Conservation (phyloP, 2,797 vertebrate genomes). For the Mionectes olivaceus region DNA sequence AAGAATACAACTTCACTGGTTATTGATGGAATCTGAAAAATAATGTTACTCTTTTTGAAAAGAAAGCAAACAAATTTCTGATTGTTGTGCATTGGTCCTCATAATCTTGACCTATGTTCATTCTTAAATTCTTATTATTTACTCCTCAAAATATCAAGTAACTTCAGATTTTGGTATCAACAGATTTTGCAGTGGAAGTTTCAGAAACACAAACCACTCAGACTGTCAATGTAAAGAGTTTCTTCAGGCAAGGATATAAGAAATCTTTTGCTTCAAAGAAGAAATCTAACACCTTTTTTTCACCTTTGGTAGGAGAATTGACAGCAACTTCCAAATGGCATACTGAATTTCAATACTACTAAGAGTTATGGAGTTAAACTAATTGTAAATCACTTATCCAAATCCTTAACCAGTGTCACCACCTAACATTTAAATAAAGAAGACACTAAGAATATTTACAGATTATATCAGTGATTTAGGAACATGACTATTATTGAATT, state of each 20-base stretch:
- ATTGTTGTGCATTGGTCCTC: not conserved
- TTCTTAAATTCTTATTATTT: not conserved
- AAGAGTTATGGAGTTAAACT: not conserved
- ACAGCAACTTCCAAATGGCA: not conserved
- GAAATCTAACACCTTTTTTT: not conserved
- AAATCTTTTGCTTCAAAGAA: not conserved
- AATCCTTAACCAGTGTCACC: not conserved
- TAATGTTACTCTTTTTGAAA: not conserved
- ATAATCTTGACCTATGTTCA: not conserved
- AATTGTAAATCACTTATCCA: not conserved
- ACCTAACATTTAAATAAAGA: not conserved
- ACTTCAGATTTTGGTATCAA: not conserved
- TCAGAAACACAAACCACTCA: not conserved
- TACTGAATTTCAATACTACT: not conserved
- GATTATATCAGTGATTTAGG: not conserved
- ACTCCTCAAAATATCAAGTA: not conserved
- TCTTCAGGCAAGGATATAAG: not conserved
- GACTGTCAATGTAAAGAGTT: not conserved
- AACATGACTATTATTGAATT: not conserved
- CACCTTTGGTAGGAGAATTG: slow-evolving; percentile 1
- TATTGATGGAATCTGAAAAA: not conserved
- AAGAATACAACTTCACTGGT: not conserved
- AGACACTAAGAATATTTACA: not conserved
- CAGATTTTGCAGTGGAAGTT: not conserved
- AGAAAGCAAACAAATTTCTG: not conserved